Base-by-base conservation (phyloP, 1,140 invertebrate genomes). In the Paraescarpia echinospica region DNA sequence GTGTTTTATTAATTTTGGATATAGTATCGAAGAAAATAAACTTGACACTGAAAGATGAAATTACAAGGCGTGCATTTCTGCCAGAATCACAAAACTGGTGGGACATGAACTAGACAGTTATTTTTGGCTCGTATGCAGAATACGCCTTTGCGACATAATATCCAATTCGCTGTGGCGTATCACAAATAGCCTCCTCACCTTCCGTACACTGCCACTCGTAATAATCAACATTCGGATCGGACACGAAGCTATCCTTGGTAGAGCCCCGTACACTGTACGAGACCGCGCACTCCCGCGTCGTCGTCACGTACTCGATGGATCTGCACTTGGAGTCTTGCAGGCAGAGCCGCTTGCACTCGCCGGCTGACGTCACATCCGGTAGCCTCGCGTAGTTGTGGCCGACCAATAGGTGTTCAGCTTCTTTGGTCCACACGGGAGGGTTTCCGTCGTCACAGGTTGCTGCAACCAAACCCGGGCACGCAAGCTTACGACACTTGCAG, bases 331-430 rank as follows among this genome's bases (percentile, higher is more conserved):
- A 41, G 88, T 92, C 92, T 34, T 92, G 92, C n/a, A 92, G 92
- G 89, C 92, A 92, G 89, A 92, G 33, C 34, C 35, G 33, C 35
- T 92, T 89, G 59, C 92, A 92, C 14, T 41, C 92, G 89, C 34
- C 77, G n/a, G 77, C 89, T 35, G 88, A 77, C 35, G 35, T 35
- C 33, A 92, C 90, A 41, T 92, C 89, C 48, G 77, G 89, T 35
- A 92, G 77, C 34, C 92, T n/a, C 35, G 92, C 92, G 35, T 92
- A 92, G 89, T 92, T 89, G 89, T 92, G 92, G 33, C 92, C 92
- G 88, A 92, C 41, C 12, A 92, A n/a, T 33, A 92, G 31, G 35
- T 90, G 48, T 34, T 88, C 89, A 8, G 77, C 1, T n/a, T 89
- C 89, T n/a, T 31, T 41, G 77, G 89, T 27, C 92, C 92, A 92